These are phyloP conservation scores for Montipora foliosa DNA, from an alignment of 64 coral and sea anemone genomes.

Conservation along the genomic window DNA sequence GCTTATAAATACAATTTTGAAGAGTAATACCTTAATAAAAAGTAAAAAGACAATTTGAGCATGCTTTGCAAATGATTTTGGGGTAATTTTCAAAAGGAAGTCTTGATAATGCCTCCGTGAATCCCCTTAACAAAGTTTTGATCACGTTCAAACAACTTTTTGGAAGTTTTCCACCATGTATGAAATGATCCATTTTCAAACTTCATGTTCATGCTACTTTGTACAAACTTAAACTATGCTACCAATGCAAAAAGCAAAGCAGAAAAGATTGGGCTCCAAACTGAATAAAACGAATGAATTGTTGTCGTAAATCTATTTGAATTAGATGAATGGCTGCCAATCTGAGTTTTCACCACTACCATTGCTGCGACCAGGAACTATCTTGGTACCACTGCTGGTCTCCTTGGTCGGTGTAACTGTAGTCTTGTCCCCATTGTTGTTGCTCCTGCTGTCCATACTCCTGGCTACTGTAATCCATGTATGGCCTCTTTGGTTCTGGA, in stretches of 20 bases:
- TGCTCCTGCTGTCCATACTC: constrained; percentile 78
- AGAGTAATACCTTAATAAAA: background rate
- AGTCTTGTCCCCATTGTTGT: constrained; percentile 82
- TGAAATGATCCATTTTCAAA: background rate
- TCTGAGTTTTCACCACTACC: constrained; percentile 46
- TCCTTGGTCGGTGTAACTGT: constrained; percentile 74
- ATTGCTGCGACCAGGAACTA: constrained; percentile 72
- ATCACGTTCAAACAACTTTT: background rate
- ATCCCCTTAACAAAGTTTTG: constrained; percentile 3
- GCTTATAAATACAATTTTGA: background rate
- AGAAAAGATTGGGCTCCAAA: constrained; percentile 56
- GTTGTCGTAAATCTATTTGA: constrained; percentile 2
- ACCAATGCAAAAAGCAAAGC: constrained; percentile 11
- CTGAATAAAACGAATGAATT: background rate
- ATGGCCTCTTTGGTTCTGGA: constrained; percentile 93
- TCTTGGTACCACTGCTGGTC: constrained; percentile 98
- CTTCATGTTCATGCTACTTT: background rate
- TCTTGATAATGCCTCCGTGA: background rate
- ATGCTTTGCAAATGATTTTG: background rate
- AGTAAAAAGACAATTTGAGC: constrained; percentile 34
- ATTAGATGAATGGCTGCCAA: constrained; percentile 45
- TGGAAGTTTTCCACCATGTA: background rate
- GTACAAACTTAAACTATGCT: background rate
- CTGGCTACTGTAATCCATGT: constrained; percentile 65
- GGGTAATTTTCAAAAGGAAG: background rate